Conservation (phyloP, 2,888 invertebrate genomes). For the Cheilosia impressa region DNA sequence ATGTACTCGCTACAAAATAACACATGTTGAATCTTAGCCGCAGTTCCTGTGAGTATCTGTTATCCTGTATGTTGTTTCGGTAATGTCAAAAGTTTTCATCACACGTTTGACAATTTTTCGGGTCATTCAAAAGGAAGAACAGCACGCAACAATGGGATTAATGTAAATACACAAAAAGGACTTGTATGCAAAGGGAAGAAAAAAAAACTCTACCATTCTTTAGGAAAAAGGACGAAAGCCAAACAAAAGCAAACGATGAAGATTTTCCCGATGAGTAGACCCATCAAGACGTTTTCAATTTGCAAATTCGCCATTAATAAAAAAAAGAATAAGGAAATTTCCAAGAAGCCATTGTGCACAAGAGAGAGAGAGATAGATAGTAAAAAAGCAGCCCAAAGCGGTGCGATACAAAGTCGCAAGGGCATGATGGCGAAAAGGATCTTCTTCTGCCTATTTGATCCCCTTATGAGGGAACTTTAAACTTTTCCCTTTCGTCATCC, state of each 20-base stretch:
- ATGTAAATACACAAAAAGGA: constrained; percentile 34
- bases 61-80: constrained; percentile 33
- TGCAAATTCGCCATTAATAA: constrained; percentile 62
- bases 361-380: constrained; percentile 14
- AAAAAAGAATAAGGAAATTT: neutral
- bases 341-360: constrained; percentile 13
- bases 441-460: constrained; percentile 59
- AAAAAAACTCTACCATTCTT: neutral
- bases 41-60: constrained; percentile 49
- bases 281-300: constrained; percentile 72
- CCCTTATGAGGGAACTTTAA: constrained; percentile 61
- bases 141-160: constrained; percentile 47
- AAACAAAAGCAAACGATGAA: constrained; percentile 40
- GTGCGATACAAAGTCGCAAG: constrained; percentile 34
- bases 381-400: neutral
- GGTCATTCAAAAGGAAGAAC: constrained; percentile 25
- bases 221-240: neutral
- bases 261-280: constrained; percentile 66
- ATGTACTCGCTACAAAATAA: constrained; percentile 52
- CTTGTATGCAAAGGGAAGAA: constrained; percentile 17
- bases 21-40: constrained; percentile 70
- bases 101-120: constrained; percentile 53
- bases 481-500: constrained; percentile 48
- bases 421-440: constrained; percentile 55
- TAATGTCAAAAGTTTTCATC: constrained; percentile 64